Conservation (phyloP, 2,797 vertebrate species). For the Sarcoramphus papa region DNA sequence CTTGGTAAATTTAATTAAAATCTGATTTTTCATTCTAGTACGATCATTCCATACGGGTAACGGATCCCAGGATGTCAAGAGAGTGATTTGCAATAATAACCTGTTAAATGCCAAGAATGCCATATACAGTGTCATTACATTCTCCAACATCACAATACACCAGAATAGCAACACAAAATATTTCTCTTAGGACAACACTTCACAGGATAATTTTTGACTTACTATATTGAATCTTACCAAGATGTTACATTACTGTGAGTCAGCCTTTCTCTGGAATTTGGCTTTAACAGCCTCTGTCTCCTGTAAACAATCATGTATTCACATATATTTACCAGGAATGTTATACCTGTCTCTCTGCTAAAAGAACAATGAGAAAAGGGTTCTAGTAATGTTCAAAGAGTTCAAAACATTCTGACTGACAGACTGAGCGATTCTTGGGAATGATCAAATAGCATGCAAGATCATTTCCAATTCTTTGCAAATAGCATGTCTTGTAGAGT, state of each 20-base stretch:
- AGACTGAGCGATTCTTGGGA: not conserved
- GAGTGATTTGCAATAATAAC: not conserved
- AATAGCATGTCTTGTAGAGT: not conserved
- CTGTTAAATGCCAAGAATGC: not conserved
- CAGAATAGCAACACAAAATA: not conserved
- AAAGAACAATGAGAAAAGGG: not conserved
- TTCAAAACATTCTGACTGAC: not conserved
- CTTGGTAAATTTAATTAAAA: not conserved
- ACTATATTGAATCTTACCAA: not conserved
- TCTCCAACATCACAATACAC: not conserved
- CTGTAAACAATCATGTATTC: not conserved
- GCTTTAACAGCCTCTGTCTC: not conserved
- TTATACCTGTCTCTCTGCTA: not conserved
- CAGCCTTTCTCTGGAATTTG: not conserved
- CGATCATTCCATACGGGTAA: not conserved
- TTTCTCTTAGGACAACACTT: not conserved
- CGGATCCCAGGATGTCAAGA: not conserved
- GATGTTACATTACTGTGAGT: not conserved
- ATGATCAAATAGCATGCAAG: not conserved
- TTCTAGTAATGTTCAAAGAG: not conserved
- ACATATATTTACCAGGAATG: not conserved
- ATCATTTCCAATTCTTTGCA: not conserved
- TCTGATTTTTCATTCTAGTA: not conserved
- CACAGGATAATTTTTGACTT: not conserved
- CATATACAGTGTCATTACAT: not conserved